These are phyloP conservation scores for Ambastaia sidthimunki DNA, from an alignment of 2,797 vertebrate species.

Conservation along the genomic window DNA sequence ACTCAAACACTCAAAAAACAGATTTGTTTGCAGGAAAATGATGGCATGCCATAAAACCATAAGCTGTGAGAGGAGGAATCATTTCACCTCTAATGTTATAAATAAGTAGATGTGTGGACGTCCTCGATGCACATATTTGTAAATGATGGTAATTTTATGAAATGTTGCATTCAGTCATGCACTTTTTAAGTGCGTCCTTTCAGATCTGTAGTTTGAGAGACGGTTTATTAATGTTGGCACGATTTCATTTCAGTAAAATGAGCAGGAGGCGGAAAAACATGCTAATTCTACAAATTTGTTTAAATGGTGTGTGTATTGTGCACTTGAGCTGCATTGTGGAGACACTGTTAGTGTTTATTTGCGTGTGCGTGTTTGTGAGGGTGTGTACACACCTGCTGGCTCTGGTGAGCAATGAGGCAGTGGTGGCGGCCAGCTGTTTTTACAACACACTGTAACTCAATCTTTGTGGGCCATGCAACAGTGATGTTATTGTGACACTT, in stretches of 20 bases:
- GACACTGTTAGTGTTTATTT: neutral
- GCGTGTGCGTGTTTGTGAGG: conserved; percentile 5
- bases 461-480: neutral
- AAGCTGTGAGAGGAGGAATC: conserved; percentile 20
- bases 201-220: neutral
- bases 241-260: neutral
- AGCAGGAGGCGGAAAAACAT: neutral
- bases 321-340: neutral
- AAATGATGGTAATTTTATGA: neutral
- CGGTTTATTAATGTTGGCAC: conserved; percentile 7
- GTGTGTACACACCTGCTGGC: conserved; percentile 16
- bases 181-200: neutral
- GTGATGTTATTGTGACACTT: neutral
- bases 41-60: conserved; percentile 13
- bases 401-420: conserved; percentile 1
- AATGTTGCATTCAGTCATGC: neutral
- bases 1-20: neutral
- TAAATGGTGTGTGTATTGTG: conserved; percentile 6
- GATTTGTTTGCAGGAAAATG: conserved; percentile 18
- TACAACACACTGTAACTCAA: neutral
- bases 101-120: neutral
- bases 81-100: conserved; percentile 28
- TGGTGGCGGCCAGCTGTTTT: conserved; percentile 14
- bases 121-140: neutral
- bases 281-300: neutral